These are phyloP conservation scores for Leucoma salicis DNA, from an alignment of 2,888 invertebrate genomes.

Conservation along the genomic window DNA sequence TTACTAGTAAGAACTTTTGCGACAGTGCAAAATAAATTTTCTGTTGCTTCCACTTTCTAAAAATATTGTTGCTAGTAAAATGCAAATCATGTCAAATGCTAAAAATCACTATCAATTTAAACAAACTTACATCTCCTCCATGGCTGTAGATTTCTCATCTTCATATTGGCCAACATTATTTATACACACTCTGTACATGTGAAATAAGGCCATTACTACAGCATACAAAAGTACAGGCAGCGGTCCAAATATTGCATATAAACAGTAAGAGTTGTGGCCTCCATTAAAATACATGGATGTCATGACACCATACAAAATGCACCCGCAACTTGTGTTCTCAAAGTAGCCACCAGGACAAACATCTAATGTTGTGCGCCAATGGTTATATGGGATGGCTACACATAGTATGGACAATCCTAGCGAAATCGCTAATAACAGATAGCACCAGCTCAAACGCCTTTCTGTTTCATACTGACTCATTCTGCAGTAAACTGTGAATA, in stretches of 20 bases:
- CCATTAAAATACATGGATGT: conserved; percentile 85
- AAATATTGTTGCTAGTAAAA: too few species aligned
- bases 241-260: conserved; percentile 86
- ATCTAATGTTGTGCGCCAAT: conserved; percentile 86
- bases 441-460: conserved; percentile 61
- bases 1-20: too few species aligned
- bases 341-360: conserved; percentile 81
- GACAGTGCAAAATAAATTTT: neutral
- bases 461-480: conserved; percentile 74
- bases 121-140: conserved; percentile 74
- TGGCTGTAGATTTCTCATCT: conserved; percentile 65
- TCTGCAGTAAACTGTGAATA: conserved; percentile 7
- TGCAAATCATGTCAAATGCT: too few species aligned
- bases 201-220: conserved; percentile 84
- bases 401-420: conserved; percentile 68
- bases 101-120: too few species aligned
- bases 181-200: conserved; percentile 86
- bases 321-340: conserved; percentile 85
- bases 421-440: conserved; percentile 53
- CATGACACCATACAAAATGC: conserved; percentile 84
- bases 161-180: conserved; percentile 80
- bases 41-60: neutral
- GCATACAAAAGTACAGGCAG: conserved; percentile 84
- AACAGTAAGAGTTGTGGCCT: conserved; percentile 84
- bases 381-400: conserved; percentile 84